Evolutionary conservation across 1,140 invertebrate species (phyloP).

Genomic region (Augochlora pura): DNA sequence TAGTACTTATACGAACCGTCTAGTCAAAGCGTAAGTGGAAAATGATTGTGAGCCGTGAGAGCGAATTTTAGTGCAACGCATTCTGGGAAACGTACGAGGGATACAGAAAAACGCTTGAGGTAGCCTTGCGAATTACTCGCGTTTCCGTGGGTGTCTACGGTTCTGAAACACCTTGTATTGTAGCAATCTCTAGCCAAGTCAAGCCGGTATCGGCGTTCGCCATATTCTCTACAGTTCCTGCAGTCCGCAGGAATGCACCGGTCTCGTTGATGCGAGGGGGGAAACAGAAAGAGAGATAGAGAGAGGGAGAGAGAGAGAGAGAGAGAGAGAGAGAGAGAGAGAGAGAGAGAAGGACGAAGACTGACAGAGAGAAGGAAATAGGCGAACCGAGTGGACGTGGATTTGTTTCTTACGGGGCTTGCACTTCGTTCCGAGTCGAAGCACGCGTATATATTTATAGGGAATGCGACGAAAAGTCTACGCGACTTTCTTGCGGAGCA

Average conservation of each 20-base stretch:
- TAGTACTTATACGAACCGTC: too few relatives aligned
- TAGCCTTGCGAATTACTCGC: too few relatives aligned
- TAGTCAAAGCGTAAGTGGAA: too few relatives aligned
- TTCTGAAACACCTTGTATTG: background rate
- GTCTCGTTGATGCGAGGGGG: background rate
- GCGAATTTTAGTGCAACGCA: too few relatives aligned
- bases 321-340: too few relatives aligned
- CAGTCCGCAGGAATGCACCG: conserved; percentile 36
- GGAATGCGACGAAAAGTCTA: conserved; percentile 27
- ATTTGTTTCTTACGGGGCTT: conserved; percentile 43
- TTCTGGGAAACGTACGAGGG: too few relatives aligned
- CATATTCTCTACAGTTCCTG: conserved; percentile 25
- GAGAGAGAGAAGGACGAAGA: too few relatives aligned
- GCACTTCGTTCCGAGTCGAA: conserved; percentile 38
- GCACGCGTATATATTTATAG: conserved; percentile 37
- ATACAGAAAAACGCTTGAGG: too few relatives aligned
- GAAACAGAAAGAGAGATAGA: background rate
- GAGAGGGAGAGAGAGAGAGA: too few relatives aligned
- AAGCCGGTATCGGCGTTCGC: conserved; percentile 12
- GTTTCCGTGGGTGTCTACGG: too few relatives aligned
- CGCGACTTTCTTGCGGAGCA: conserved; percentile 36
- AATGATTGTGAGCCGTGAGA: too few relatives aligned
- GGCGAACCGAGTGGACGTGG: conserved; percentile 5
- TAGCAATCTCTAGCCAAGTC: conserved; percentile 7
- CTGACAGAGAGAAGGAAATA: background rate